Conservation (phyloP, 2,113 vertebrate species). For the Gymnobelideus leadbeateri region DNA sequence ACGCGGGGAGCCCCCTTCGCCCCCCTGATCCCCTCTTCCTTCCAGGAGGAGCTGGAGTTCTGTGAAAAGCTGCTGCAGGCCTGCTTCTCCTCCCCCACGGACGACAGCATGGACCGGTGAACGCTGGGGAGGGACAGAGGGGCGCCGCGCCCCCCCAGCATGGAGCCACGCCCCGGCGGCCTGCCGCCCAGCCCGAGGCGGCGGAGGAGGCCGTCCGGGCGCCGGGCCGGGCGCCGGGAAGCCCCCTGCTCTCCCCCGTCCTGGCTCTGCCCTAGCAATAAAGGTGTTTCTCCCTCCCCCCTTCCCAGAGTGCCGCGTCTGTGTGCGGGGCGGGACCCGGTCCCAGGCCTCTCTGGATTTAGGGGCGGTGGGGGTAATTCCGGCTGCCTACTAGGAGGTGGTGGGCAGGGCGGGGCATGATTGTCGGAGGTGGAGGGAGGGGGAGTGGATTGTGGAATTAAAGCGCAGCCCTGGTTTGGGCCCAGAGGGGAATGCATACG, state of each 20-base stretch:
- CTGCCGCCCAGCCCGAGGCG: background rate
- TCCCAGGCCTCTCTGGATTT: too few relatives aligned
- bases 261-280: too few relatives aligned
- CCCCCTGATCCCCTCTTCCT: background rate
- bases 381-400: too few relatives aligned
- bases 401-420: too few relatives aligned
- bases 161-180: background rate
- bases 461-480: fast-evolving
- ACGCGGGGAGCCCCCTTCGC: too few relatives aligned
- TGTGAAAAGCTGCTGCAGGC: conserved; percentile 85
- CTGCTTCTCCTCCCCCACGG: conserved; percentile 88
- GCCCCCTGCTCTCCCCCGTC: too few relatives aligned
- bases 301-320: too few relatives aligned
- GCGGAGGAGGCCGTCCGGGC: background rate
- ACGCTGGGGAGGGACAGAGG: background rate
- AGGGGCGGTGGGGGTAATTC: too few relatives aligned
- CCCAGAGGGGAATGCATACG: background rate
- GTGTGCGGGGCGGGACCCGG: too few relatives aligned
- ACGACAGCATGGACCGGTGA: conserved; percentile 92
- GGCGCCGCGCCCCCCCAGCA: fast-evolving
- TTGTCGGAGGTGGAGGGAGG: too few relatives aligned
- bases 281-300: too few relatives aligned
- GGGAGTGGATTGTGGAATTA: background rate
- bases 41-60: conserved; percentile 92
- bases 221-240: background rate